A percentile compares a stretch with the other conserved stretches of the same genome.
These are phyloP conservation scores for Anas flavirostris DNA, from an alignment of 2,797 vertebrate genomes.

Conservation along the genomic window DNA sequence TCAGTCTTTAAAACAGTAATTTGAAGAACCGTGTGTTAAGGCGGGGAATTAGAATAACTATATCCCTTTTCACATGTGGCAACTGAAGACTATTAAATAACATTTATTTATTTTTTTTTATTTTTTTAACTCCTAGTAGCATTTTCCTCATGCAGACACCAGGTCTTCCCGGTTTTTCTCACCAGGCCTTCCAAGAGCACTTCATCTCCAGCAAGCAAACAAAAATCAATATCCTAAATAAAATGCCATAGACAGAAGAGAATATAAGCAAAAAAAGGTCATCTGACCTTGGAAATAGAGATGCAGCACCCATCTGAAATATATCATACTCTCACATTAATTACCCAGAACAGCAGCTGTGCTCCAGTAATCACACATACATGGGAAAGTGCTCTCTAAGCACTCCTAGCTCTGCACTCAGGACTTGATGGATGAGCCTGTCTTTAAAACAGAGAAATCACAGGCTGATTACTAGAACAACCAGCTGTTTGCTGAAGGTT, in stretches of 20 bases:
- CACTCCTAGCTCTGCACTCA: neutral
- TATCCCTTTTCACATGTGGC: neutral
- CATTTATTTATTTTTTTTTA: neutral
- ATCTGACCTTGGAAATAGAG: slow-evolving; percentile 1
- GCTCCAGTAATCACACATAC: slow-evolving; percentile 24
- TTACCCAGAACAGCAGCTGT: slow-evolving; percentile 21
- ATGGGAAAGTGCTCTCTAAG: slow-evolving; percentile 34
- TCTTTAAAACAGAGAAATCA: neutral
- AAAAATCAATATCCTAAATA: neutral
- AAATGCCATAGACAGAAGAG: neutral
- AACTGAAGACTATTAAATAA: neutral
- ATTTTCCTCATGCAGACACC: neutral
- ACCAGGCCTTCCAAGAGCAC: neutral
- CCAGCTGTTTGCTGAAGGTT: neutral
- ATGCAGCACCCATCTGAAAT: neutral
- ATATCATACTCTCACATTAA: slow-evolving; percentile 30
- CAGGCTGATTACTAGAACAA: neutral
- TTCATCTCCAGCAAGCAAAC: neutral
- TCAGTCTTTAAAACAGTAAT: neutral
- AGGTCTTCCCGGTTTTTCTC: neutral
- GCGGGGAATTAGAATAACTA: neutral
- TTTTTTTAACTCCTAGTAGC: neutral
- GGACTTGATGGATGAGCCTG: neutral
- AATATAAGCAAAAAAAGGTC: neutral
- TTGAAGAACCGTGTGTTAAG: neutral